Percentiles rank a stretch among this genome's conserved stretches.
Conservation (phyloP, 2,113 vertebrate genomes). For the Sporophila hypoxantha region DNA sequence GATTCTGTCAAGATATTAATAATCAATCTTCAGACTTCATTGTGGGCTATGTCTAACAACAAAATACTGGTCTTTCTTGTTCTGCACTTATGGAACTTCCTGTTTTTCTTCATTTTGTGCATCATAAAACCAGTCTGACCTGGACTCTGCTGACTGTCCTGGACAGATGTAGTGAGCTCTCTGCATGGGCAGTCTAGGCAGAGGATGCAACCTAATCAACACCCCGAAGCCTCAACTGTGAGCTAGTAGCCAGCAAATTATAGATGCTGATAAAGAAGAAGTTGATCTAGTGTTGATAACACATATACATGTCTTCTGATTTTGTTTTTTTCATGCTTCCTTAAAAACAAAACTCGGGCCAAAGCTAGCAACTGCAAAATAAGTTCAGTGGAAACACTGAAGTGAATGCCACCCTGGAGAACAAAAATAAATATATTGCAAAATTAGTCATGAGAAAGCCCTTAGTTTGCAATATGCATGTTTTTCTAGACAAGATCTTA, state of each 20-base stretch:
- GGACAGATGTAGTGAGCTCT: background rate
- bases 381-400: background rate
- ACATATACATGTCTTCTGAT: background rate
- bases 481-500: background rate
- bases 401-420: background rate
- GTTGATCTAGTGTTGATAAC: background rate
- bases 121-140: background rate
- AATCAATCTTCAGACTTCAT: background rate
- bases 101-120: background rate
- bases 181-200: background rate
- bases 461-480: background rate
- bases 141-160: background rate
- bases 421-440: background rate
- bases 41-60: background rate
- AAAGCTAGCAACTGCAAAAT: background rate
- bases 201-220: background rate
- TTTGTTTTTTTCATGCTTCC: background rate
- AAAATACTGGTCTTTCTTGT: background rate
- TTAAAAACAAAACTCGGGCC: background rate
- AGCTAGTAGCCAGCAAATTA: background rate
- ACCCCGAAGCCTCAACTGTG: background rate
- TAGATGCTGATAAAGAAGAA: background rate
- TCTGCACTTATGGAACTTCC: background rate
- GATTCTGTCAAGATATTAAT: background rate
- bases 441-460: background rate